Base-by-base conservation (phyloP, 2,113 vertebrate genomes). In the Malaclemys terrapin region DNA sequence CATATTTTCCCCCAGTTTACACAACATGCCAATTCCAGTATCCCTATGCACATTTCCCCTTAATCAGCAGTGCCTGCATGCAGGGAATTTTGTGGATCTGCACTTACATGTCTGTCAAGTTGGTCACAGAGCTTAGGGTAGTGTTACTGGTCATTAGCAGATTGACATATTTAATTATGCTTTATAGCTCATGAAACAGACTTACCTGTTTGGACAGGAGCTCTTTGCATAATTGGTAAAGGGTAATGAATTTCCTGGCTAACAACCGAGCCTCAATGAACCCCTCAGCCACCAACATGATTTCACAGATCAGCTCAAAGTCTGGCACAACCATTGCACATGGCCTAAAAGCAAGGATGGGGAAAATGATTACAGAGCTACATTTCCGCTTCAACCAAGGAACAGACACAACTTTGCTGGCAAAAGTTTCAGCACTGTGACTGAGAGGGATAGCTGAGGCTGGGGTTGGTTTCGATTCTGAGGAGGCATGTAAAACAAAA, bases 251-350 rank as follows among this genome's bases (percentile, higher is more conserved):
- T 89, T 99, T 99, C 95, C 98, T 98, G 25, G 99, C 99, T 47
- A 99, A 96, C 0, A 98, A 85, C 2, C 99, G 98, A n/a, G 99
- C 99, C 80, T 99, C 98, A 0, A 99, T 96, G 97, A 99, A 99
- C 49, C 99, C 99, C 97, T 99, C 99, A 0, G 99, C 99, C 94
- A 99, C 99, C 98, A 99, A 92, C 99, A 99, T 99, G 75, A 99
- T 99, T 96, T 99, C 99, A 98, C 99, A 99, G 96, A 99, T 99
- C 87, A 99, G 96, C 93, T 99, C 99, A 35, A 99, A 99, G 98
- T 99, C 99, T 6, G 99, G 99, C 86, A 99, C 99, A 52, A 99
- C 99, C 99, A 99, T 99, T 0, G 99, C 99, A 83, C 99, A 99
- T 0, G 99, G 99, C 97, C 99, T 99, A 50, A 35, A 50, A 88